Percentiles rank a stretch among this genome's conserved stretches.
Conservation (phyloP, 2,888 invertebrate species). For the Andricus quercusramuli region DNA sequence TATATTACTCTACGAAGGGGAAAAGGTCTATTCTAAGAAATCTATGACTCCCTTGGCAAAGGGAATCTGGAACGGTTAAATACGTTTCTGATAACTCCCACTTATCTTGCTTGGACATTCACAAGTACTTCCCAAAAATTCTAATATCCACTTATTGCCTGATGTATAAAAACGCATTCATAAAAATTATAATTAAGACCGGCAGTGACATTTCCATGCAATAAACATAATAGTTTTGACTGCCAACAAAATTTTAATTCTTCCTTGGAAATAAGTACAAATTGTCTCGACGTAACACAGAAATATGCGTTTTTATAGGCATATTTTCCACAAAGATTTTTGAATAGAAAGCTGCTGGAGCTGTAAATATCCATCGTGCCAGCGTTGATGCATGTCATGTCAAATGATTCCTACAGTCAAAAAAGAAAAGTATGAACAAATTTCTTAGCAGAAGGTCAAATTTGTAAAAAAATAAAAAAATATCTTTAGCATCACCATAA, state of each 20-base stretch:
- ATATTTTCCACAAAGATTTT: neutral
- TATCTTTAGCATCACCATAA: neutral
- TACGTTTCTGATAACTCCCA: neutral
- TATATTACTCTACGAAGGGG: neutral
- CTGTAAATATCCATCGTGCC: neutral
- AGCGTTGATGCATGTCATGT: neutral
- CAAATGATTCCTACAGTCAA: neutral
- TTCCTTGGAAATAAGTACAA: neutral
- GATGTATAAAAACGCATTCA: no score
- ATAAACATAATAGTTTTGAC: no score
- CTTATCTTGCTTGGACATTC: no score
- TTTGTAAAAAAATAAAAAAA: neutral
- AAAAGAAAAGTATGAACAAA: neutral
- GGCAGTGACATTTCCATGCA: no score
- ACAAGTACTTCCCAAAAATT: no score
- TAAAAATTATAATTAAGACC: no score
- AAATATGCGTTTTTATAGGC: neutral
- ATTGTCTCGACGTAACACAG: neutral
- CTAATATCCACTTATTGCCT: no score
- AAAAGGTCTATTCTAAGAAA: constrained; percentile 43
- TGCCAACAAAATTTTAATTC: neutral
- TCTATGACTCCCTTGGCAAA: constrained; percentile 49
- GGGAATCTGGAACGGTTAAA: neutral
- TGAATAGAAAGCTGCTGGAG: constrained; percentile 17
- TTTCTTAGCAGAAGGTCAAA: neutral